These are phyloP conservation scores for Ceyx cyanopectus DNA, from an alignment of 2,113 vertebrate genomes.

Conservation along the genomic window DNA sequence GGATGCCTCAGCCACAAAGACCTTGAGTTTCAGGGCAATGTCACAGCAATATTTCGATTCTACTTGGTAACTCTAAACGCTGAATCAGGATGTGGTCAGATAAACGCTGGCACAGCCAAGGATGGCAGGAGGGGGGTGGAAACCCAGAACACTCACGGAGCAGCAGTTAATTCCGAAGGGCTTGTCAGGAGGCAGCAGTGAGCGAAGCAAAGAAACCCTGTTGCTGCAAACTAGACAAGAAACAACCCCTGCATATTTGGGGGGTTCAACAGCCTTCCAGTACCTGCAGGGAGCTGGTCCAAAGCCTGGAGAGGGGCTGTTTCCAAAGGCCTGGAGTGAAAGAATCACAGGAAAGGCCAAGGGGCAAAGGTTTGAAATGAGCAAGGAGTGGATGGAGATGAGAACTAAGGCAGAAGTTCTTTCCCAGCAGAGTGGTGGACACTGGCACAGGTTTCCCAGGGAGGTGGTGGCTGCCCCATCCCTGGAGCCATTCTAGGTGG, in stretches of 20 bases:
- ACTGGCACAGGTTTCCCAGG: no score
- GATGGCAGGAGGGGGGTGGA: not conserved
- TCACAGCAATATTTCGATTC: slow-evolving; percentile 16
- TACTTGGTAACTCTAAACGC: not conserved
- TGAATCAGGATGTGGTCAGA: slow-evolving; percentile 36
- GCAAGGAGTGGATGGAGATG: no score
- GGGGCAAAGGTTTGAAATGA: no score
- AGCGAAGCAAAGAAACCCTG: slow-evolving; percentile 21
- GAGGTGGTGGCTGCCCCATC: no score
- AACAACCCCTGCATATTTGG: not conserved
- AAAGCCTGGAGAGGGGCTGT: no score
- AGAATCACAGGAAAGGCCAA: no score
- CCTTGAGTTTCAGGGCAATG: slow-evolving; percentile 16
- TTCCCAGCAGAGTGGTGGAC: no score
- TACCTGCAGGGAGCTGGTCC: no score
- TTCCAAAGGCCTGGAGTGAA: no score
- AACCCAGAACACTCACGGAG: slow-evolving; percentile 29
- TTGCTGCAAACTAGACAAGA: not conserved
- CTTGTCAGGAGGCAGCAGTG: slow-evolving; percentile 32
- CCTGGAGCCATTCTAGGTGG: no score
- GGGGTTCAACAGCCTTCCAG: not conserved
- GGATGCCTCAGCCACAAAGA: not conserved
- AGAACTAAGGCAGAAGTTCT: no score
- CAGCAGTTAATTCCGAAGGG: slow-evolving; percentile 12
- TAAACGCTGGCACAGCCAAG: not conserved